A percentile compares a stretch with the other conserved stretches of the same genome.
Evolutionary conservation across 2,888 invertebrate species (phyloP).

Genomic region (Dicyrtoma fusca): DNA sequence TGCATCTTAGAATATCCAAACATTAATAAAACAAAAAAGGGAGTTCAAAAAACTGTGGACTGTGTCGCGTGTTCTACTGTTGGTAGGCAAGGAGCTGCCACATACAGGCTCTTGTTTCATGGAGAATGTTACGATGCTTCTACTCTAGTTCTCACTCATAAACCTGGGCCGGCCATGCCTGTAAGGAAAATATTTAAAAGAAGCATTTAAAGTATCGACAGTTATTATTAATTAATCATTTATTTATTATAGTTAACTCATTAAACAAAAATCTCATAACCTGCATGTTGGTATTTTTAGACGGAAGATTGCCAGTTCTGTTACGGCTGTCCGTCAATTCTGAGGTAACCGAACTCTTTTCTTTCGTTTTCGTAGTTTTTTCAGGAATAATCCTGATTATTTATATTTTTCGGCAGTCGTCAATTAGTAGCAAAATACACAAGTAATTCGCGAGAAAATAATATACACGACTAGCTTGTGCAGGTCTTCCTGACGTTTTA

Average conservation of each 20-base stretch:
- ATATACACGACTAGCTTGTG: too few species aligned
- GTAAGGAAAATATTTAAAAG: not conserved
- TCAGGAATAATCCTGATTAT: too few species aligned
- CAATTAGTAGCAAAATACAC: too few species aligned
- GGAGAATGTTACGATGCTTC: conserved; percentile 10
- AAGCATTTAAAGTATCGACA: not conserved
- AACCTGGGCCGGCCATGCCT: conserved; percentile 5
- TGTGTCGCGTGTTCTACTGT: conserved; percentile 8
- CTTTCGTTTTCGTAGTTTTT: too few species aligned
- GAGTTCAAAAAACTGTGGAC: not conserved
- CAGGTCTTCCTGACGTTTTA: too few species aligned
- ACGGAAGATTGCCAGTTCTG: not conserved
- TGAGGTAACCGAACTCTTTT: too few species aligned
- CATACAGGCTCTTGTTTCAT: conserved; percentile 15
- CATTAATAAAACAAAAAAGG: conserved; percentile 2
- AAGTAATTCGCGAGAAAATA: too few species aligned
- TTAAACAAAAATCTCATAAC: not conserved
- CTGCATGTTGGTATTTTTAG: not conserved
- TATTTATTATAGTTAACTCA: too few species aligned
- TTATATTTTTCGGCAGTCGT: too few species aligned
- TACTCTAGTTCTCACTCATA: not conserved
- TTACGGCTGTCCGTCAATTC: not conserved
- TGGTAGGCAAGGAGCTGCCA: not conserved
- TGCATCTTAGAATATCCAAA: conserved; percentile 19
- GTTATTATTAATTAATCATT: too few species aligned